Evolutionary conservation across 2,888 invertebrate genomes (phyloP).

Genomic region (Dendrolimus pini): DNA sequence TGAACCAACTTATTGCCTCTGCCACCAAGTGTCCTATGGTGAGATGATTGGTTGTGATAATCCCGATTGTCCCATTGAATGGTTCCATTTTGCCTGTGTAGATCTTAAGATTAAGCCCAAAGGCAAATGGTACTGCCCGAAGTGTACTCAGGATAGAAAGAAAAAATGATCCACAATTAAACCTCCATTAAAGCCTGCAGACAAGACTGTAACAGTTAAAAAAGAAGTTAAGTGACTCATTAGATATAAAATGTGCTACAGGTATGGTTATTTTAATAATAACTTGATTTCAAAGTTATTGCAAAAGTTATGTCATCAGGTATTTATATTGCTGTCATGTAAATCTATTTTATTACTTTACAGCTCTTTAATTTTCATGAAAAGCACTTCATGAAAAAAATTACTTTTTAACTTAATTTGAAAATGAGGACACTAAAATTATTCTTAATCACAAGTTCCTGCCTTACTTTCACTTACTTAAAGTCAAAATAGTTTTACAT

Average conservation of each 20-base stretch:
- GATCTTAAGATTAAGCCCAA: constrained; percentile 94
- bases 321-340: too few relatives aligned
- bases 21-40: constrained; percentile 97
- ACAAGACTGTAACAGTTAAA: constrained; percentile 58
- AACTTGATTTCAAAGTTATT: too few relatives aligned
- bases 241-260: constrained; percentile 4
- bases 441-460: too few relatives aligned
- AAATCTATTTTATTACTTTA: too few relatives aligned
- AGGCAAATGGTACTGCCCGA: constrained; percentile 97
- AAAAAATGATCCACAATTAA: constrained; percentile 80
- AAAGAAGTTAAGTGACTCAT: constrained; percentile 49
- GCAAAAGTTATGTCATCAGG: too few relatives aligned
- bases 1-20: constrained; percentile 98
- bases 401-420: too few relatives aligned
- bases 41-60: constrained; percentile 99
- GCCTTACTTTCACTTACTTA: too few relatives aligned
- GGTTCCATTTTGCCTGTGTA: constrained; percentile 98
- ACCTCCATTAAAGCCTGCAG: constrained; percentile 43
- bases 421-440: too few relatives aligned
- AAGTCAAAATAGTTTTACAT: too few relatives aligned
- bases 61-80: constrained; percentile 91
- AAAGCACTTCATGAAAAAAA: too few relatives aligned
- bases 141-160: constrained; percentile 89
- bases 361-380: too few relatives aligned
- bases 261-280: neutral